Evolutionary conservation across 2,888 invertebrate genomes (phyloP), one percentile per base, ranked within the genome.

Genomic region (Gortyna flavago): DNA sequence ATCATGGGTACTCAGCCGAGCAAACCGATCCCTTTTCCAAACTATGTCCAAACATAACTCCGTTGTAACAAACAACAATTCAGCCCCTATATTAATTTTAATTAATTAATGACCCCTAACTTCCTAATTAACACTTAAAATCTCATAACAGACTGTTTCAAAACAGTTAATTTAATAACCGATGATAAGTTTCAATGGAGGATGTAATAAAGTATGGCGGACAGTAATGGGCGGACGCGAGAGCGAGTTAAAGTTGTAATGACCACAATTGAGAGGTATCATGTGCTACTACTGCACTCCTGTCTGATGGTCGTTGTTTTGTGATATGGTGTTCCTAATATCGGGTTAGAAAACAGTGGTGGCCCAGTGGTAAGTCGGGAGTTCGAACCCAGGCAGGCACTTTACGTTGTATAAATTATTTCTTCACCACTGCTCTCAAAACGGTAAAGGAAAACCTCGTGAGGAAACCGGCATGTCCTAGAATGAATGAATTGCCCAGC

Each of bases 41-140:
- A 80, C 59, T 69, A 73, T 62, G 21, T 8, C 11, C 32, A 68
- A 80, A 80, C 70, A 64, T 59, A 57, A 59, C 66, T 54, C 16
- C 18, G n/a, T 29, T 35, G 7, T 9, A 61, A 54, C 51, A 54
- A 69, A 18, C 76, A 74, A 65, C 54, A 77, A 77, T 38, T 59
- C 51, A 0, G 68, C 79, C 69, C 65, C 69, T 75, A 70, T 70
- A 44, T 64, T 61, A 9, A 66, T 66, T 48, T 25, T 61, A 70
- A 80, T 80, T 54, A 81, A 81, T 81, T 51, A 81, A 75, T 79
- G 75, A 66, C 68, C 29, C 61, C 68, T 61, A 72, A 83, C 83
- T 83, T 79, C 80, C 84, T 83, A 83, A 83, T 83, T 79, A 75
- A 83, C 83, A 65, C 71, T 74, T 51, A 66, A 79, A 83, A 83